Evolutionary conservation across 1,140 invertebrate species (phyloP), one percentile per base, ranked within the genome.

Genomic region (Achatina immaculata): DNA sequence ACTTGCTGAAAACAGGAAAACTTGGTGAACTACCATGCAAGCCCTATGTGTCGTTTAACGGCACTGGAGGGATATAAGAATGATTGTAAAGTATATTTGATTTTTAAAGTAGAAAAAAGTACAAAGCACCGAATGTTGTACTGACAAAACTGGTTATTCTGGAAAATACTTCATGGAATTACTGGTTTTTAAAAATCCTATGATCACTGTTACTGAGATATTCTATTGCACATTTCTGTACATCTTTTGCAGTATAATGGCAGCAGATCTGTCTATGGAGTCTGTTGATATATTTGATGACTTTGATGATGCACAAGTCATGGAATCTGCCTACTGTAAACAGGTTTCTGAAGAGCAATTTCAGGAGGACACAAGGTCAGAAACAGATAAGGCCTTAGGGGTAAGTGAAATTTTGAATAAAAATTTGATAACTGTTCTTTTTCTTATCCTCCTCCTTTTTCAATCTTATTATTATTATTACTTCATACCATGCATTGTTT

Each of bases 281-380:
- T 62, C n/a, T 62, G 58, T 62, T 2, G 58, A 62, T 19, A 62
- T 62, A 62, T 62, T 51, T 43, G 71, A 73, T 51, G 42, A 43
- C 42, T 73, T 73, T 73, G 71, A 73, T 31, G 71, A 73, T 43
- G 40, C 71, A 16, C 4, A 40, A 14, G 4, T 7, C 9, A 73
- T 73, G 71, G 71, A 51, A 7, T 3, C 2, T 4, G 48, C 71
- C 16, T 73, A n/a, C 42, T 73, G 71, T 73, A 34, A 45, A 2
- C 71, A 51, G 43, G 43, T 73, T 34, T 51, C 71, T 28, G 71
- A 73, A 6, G 40, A 51, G 6, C 40, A 73, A n/a, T 73, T 14
- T 51, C 43, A 73, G 21, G 71, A 73, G n/a, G 71, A 73, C 14
- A 48, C n/a, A 73, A 14, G 71, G 28, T 45, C 71, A 28, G 71